Conservation (phyloP, 2,888 invertebrate species). For the Eupithecia exiguata region DNA sequence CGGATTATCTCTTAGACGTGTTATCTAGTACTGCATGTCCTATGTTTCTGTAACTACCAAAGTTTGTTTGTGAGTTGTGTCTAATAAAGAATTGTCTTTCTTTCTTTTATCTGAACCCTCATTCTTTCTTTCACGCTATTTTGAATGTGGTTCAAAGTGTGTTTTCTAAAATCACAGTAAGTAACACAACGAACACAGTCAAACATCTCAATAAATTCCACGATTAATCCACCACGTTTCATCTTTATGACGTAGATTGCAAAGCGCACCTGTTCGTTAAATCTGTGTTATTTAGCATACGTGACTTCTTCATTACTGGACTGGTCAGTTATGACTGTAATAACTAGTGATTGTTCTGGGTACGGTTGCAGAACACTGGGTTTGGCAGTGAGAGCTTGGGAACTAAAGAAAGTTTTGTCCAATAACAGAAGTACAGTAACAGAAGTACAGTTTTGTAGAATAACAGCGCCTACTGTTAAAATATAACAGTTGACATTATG, state of each 20-base stretch:
- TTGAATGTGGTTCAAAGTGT: neutral
- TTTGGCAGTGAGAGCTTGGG: slow-evolving; percentile 43
- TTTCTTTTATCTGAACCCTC: no score
- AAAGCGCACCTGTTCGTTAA: slow-evolving; percentile 69
- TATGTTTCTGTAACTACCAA: no score
- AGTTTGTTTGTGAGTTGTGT: no score
- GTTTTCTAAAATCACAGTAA: neutral
- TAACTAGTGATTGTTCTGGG: slow-evolving; percentile 22
- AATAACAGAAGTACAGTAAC: no score
- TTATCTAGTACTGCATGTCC: no score
- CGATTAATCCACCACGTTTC: slow-evolving; percentile 48
- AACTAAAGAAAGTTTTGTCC: slow-evolving; percentile 34
- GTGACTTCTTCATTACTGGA: slow-evolving; percentile 20
- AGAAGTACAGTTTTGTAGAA: no score
- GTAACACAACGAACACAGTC: slow-evolving; percentile 14
- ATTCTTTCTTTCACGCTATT: no score
- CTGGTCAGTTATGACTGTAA: slow-evolving; percentile 30
- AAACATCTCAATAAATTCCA: slow-evolving; percentile 52
- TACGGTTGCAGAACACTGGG: slow-evolving; percentile 36
- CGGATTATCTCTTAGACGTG: no score
- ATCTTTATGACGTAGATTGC: slow-evolving; percentile 67
- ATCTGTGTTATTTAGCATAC: slow-evolving; percentile 68
- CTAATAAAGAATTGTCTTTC: no score
- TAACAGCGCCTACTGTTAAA: no score
- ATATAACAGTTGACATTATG: no score